Evolutionary conservation across 92 coral and sea anemone genomes (phyloP), one percentile per base, ranked within the genome.

Genomic region (Phenganax marumi): DNA sequence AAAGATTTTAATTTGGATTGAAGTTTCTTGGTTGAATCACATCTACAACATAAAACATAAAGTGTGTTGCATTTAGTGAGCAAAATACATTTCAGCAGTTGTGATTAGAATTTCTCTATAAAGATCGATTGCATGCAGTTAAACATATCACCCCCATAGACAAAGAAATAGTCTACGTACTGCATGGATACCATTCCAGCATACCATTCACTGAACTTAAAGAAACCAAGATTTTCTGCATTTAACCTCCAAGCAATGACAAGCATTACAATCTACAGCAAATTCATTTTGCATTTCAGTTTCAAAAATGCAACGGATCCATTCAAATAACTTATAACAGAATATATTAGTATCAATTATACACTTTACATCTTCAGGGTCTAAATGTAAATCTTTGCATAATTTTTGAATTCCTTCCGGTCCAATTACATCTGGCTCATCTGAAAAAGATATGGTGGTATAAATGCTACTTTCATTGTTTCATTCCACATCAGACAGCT

Each of bases 11-110:
- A 86, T 25, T 90, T 85, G 17, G 92, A 92, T 86, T 88, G 91
- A 53, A 92, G 93, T 80, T 92, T 92, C n/a, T 91, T 88, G 25
- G 93, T 92, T 21, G 97, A 92, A 75, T 92, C 97, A 84, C 97
- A 92, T 70, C 97, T 92, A 69, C 53, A 43, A 11, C n/a, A 47
- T 16, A 23, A 43, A 81, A 72, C 55, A 33, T 33, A 33, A 2
- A 33, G 43, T 33, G 5, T 33, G 43, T 1, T 1, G 5, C 43
- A 33, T 33, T 33, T 33, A 33, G 43, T 33, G 43, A 33, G 43
- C 2, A 33, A 33, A 33, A 5, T 33, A 33, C 5, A 5, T 33
- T 33, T 33, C 43, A 33, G 43, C 43, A 1, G 43, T 33, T 33
- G 43, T 33, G 5, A 33, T 33, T 33, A 33, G 43, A 33, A 33